Conservation (phyloP, 2,113 vertebrate species). For the Misgurnus mizolepis region DNA sequence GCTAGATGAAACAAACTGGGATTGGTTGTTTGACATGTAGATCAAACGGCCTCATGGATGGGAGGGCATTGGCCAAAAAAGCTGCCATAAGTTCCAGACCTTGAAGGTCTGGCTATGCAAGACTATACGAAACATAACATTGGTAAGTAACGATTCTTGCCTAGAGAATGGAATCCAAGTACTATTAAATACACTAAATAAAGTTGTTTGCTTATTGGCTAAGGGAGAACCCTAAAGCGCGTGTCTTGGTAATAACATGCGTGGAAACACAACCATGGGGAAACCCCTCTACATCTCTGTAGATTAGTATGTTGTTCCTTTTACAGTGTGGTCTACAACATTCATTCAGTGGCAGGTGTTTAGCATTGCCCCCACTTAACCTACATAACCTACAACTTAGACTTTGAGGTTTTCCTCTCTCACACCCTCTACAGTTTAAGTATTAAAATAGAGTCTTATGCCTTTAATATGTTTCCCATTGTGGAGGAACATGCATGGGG, state of each 20-base stretch:
- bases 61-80: too few relatives aligned
- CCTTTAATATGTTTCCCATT: neutral
- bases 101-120: too few relatives aligned
- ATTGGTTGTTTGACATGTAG: too few relatives aligned
- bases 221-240: neutral
- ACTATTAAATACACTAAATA: neutral
- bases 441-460: neutral
- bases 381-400: neutral
- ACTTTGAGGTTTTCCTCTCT: constrained; percentile 11
- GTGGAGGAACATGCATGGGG: neutral
- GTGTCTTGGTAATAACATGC: neutral
- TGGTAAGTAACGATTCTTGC: too few relatives aligned
- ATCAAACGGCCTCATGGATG: too few relatives aligned
- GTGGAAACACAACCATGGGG: neutral
- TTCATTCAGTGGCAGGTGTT: neutral
- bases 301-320: neutral
- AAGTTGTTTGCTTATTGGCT: neutral
- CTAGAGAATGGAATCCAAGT: neutral
- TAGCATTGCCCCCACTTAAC: neutral
- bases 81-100: too few relatives aligned
- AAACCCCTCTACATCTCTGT: neutral
- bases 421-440: neutral
- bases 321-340: constrained; percentile 29
- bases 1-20: too few relatives aligned
- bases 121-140: too few relatives aligned